Evolutionary conservation across 53 echinoderm and acorn worm species (phyloP), one percentile per base, ranked within the genome.

Genomic region (Arbacia lixula): DNA sequence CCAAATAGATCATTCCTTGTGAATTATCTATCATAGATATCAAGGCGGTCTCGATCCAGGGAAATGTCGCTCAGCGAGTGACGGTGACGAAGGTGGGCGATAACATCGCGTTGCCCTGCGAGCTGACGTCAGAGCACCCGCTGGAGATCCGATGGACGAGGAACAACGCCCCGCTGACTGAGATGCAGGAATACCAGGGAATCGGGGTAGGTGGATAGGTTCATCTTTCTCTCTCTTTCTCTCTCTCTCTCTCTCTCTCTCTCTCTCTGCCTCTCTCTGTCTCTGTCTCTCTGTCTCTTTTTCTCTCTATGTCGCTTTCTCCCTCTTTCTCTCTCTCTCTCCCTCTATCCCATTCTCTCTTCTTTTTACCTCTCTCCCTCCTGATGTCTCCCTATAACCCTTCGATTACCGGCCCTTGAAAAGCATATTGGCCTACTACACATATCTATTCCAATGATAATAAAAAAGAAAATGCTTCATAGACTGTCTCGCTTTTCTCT

Each of bases 101-200:
- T 12, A 90, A 84, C 81, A 27, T 98, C 34, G 94, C 90, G 10
- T 56, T 98, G 4, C 77, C 85, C 29, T 98, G 98, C 63, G 92
- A 92, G 36, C 78, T 98, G 16, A 84, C 88, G 2, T 81, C 86
- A 5, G 88, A 94, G 16, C 85, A 90, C 39, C 92, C 88, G 21
- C 60, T 88, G 1, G 61, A 86, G 11, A 74, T 98, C 58, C 51
- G 85, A 1, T 98, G 98, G 98, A 88, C 90, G 37, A 78, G 98
- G 21, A 90, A 90, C 65, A 91, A 91, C 20, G 75, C 86, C 3
- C 74, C 73, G 28, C 86, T 94, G 0, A 58, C 73, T 3, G 80
- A 87, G 43, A 31, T 94, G 5, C 71, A 87, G 25, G 66, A 85
- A 9, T 30, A 88, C n/a, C 85, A 91, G 58, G 94, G 94, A 35